phyloP scores from a whole-genome alignment of 2,888 invertebrate genomes.

The Platerodrilus igneus region DNA sequence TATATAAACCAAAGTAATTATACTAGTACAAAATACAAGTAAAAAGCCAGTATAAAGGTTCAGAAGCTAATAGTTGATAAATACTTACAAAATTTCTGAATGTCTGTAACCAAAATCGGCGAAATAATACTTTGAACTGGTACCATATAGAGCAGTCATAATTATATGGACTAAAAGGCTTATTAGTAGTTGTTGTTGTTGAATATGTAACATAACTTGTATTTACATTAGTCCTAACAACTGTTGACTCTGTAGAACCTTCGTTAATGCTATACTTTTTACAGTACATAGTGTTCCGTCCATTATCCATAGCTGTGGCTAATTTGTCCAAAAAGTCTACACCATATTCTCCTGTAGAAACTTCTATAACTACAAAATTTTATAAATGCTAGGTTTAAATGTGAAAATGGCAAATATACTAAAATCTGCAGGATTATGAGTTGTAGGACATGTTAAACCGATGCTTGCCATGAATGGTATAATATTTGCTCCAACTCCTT shows the following conservation, averaged over 20 bases:
- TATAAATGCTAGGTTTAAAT: background rate
- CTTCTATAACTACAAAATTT: conserved; percentile 62
- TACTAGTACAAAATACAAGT: background rate
- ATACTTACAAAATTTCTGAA: conserved; percentile 64
- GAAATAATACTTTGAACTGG: conserved; percentile 64
- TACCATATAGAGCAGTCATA: conserved; percentile 57
- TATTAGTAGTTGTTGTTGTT: conserved; percentile 13
- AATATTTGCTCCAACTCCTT: conserved; percentile 72
- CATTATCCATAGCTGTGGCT: conserved; percentile 63
- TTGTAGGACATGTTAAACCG: conserved; percentile 80
- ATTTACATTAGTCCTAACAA: background rate
- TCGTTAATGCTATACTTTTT: conserved; percentile 11
- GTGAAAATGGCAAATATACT: conserved; percentile 55
- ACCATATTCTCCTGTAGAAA: conserved; percentile 77
- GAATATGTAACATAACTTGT: conserved; percentile 17
- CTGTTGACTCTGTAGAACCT: conserved; percentile 11
- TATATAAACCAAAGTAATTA: too few species aligned
- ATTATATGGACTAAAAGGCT: conserved; percentile 40
- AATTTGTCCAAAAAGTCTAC: conserved; percentile 59
- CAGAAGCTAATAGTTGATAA: background rate
- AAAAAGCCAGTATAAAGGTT: background rate
- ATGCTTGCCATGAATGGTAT: conserved; percentile 76
- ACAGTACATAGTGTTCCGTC: conserved; percentile 13
- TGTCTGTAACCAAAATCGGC: conserved; percentile 69
- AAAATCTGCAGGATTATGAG: conserved; percentile 96